Evolutionary conservation across 2,797 vertebrate species (phyloP).

Genomic region (Aulostomus chinensis): DNA sequence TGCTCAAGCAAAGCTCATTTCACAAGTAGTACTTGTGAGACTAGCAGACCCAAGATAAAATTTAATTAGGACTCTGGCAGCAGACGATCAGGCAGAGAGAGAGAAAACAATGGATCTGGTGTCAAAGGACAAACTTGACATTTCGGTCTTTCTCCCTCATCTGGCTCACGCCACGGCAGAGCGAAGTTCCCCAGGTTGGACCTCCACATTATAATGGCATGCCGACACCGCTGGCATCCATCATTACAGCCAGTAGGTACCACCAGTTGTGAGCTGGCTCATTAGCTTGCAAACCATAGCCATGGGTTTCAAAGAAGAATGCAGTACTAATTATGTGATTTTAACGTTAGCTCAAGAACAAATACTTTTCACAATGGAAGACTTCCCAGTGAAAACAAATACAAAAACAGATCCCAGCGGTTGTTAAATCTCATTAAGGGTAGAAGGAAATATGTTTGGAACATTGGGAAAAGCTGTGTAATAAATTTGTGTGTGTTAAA

Average conservation of each 20-base stretch:
- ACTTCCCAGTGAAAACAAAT: constrained; percentile 13
- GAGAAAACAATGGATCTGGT: constrained; percentile 25
- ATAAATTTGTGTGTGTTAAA: no score
- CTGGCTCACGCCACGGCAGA: constrained; percentile 7
- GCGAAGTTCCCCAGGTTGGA: constrained; percentile 8
- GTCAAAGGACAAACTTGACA: constrained; percentile 52
- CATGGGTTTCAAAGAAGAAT: constrained; percentile 30
- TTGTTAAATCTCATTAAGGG: constrained; percentile 17
- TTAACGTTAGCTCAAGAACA: constrained; percentile 29
- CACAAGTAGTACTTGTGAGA: constrained; percentile 46
- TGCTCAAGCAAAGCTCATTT: constrained; percentile 44
- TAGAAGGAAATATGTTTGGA: constrained; percentile 1
- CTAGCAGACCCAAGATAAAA: constrained; percentile 50
- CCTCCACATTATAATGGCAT: constrained; percentile 4
- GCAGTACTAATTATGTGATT: constrained; percentile 46
- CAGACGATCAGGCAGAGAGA: constrained; percentile 27
- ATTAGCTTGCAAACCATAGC: constrained; percentile 30
- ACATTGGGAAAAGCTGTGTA: not conserved
- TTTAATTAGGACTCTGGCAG: constrained; percentile 62
- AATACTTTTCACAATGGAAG: constrained; percentile 13
- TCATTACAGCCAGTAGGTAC: constrained; percentile 21
- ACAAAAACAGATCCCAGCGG: constrained; percentile 2
- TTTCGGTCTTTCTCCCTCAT: constrained; percentile 37
- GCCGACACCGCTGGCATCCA: constrained; percentile 8
- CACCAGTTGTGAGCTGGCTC: constrained; percentile 21